Conservation (phyloP, 2,797 vertebrate species). For the Danio kyathit region DNA sequence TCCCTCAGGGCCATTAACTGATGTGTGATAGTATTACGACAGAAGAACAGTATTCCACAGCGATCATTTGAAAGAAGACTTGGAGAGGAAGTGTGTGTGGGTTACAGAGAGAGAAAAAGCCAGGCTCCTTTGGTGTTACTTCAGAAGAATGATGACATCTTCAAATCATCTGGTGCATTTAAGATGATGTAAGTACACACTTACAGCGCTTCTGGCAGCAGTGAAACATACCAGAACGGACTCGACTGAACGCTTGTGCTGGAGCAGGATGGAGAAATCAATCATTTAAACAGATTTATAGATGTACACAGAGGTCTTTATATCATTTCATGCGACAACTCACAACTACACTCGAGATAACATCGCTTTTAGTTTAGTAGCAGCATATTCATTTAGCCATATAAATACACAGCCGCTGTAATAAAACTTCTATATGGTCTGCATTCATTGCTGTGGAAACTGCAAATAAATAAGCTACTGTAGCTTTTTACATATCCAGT, state of each 20-base stretch:
- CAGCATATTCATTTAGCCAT: slow-evolving; percentile 15
- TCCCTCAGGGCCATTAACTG: slow-evolving; percentile 32
- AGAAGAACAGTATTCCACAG: slow-evolving; percentile 33
- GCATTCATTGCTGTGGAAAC: slow-evolving; percentile 18
- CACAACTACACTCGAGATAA: background rate
- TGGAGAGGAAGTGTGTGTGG: slow-evolving; percentile 35
- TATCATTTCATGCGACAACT: background rate
- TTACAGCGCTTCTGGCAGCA: slow-evolving; percentile 4
- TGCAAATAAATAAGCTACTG: slow-evolving; percentile 12
- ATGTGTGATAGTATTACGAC: slow-evolving; percentile 15
- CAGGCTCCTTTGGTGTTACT: slow-evolving; percentile 23
- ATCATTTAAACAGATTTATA: slow-evolving; percentile 23
- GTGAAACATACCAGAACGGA: slow-evolving; percentile 1
- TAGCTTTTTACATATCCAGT: background rate
- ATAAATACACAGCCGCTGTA: slow-evolving; percentile 4
- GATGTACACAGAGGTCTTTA: slow-evolving; percentile 11
- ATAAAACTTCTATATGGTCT: slow-evolving; percentile 3
- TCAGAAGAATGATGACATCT: slow-evolving; percentile 71
- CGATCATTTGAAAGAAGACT: slow-evolving; percentile 16
- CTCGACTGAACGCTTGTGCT: background rate
- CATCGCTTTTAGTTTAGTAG: slow-evolving; percentile 18
- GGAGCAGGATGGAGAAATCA: background rate
- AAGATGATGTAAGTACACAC: slow-evolving; percentile 6
- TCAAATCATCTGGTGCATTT: slow-evolving; percentile 33
- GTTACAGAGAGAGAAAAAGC: slow-evolving; percentile 56